These are phyloP conservation scores for Pyrrhosoma nymphula DNA, from an alignment of 2,888 invertebrate genomes.

Conservation along the genomic window DNA sequence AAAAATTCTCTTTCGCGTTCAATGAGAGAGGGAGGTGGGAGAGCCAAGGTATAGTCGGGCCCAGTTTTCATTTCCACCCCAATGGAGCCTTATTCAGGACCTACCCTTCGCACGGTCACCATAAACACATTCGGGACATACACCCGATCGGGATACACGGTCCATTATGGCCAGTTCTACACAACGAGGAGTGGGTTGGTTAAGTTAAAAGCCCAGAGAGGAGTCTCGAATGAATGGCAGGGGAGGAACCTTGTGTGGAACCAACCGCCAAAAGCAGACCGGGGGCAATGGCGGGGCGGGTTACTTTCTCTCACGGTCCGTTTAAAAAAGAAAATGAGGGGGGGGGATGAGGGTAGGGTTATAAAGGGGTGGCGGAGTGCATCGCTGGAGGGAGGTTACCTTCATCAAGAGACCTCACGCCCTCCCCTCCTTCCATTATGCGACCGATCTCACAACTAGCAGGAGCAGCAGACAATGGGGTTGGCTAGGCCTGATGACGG, in stretches of 20 bases:
- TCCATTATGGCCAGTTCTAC: conserved; percentile 52
- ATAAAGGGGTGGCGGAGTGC: background rate
- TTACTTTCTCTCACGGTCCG: conserved; percentile 49
- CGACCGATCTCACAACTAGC: background rate
- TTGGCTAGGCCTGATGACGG: conserved; percentile 36
- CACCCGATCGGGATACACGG: background rate
- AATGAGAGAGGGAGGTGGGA: background rate
- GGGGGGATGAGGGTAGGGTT: background rate
- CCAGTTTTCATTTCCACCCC: background rate
- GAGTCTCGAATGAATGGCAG: background rate
- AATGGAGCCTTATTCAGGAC: background rate
- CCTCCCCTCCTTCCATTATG: background rate
- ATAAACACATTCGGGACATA: conserved; percentile 13
- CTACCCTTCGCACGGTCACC: conserved; percentile 44
- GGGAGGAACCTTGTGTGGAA: background rate
- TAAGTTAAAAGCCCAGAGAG: conserved; percentile 29
- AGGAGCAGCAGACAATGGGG: conserved; percentile 47
- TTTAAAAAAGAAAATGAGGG: conserved; percentile 28
- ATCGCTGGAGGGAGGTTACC: conserved; percentile 3
- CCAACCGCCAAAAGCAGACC: conserved; percentile 33
- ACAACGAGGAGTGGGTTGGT: background rate
- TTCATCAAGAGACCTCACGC: background rate
- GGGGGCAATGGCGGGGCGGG: background rate
- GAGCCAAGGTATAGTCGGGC: background rate
- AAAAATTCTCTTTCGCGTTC: background rate